Conservation (phyloP, 2,888 invertebrate species). For the Acanthosoma haemorrhoidale region DNA sequence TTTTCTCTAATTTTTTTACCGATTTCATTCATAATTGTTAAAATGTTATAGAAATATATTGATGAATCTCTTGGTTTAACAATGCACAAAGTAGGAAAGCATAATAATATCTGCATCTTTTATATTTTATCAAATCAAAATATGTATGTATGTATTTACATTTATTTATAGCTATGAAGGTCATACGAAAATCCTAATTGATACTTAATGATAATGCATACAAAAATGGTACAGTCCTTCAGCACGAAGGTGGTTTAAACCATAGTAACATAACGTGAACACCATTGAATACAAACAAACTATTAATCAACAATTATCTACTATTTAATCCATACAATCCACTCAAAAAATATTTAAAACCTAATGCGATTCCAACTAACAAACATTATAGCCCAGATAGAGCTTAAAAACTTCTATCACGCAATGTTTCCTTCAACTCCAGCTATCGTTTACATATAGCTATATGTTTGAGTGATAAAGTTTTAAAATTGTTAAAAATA, state of each 20-base stretch:
- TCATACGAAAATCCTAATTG: neutral
- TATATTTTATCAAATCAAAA: neutral
- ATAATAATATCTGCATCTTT: constrained; percentile 4
- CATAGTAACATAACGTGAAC: no score
- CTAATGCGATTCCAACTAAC: neutral
- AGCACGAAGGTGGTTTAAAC: neutral
- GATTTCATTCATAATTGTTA: neutral
- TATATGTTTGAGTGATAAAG: neutral
- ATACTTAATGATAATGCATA: neutral
- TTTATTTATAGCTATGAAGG: neutral
- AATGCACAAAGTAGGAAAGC: neutral
- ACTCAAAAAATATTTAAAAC: no score
- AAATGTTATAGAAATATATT: constrained; percentile 6
- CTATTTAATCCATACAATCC: no score
- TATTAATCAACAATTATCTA: no score
- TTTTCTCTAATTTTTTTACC: neutral
- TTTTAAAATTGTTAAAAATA: neutral
- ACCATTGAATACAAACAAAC: no score
- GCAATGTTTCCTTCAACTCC: neutral
- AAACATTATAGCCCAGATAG: neutral
- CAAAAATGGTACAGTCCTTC: neutral
- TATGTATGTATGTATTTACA: neutral
- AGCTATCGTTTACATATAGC: neutral
- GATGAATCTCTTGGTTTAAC: neutral
- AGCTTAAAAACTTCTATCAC: neutral